phyloP scores from a whole-genome alignment of 2,113 vertebrate genomes.

The Hylia prasina region DNA sequence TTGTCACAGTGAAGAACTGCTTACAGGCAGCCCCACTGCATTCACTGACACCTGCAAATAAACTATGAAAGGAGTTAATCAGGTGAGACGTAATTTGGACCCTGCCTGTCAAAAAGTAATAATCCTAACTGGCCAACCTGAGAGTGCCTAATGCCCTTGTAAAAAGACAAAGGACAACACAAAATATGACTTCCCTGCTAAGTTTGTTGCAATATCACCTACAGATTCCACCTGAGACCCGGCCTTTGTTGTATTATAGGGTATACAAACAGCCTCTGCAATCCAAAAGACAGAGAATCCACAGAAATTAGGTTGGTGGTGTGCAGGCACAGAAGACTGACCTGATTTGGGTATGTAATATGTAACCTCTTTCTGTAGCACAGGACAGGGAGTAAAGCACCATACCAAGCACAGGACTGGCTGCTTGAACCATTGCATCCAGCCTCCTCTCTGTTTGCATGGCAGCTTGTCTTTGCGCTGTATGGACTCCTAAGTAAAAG shows the following conservation, averaged over 20 bases:
- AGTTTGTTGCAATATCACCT: not conserved
- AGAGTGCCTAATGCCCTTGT: not conserved
- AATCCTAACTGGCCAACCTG: not conserved
- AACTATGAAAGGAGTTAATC: not conserved
- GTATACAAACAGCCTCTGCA: not conserved
- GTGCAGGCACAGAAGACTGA: not conserved
- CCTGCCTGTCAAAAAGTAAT: not conserved
- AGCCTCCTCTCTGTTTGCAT: not conserved
- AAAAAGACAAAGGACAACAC: not conserved
- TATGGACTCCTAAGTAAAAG: not conserved
- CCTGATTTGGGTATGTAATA: not conserved
- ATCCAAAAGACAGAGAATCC: not conserved
- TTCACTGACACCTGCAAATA: not conserved
- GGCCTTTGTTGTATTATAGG: not conserved
- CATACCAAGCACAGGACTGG: not conserved
- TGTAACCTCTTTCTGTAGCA: not conserved
- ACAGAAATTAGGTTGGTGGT: not conserved
- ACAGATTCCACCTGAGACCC: not conserved
- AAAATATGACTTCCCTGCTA: not conserved
- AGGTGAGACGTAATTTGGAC: not conserved
- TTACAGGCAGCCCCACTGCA: not conserved
- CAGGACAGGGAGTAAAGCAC: not conserved
- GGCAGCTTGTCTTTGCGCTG: not conserved
- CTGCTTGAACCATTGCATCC: not conserved
- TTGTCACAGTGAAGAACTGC: constrained; percentile 3